Conservation (phyloP, 2,888 invertebrate species). For the Blera fallax region DNA sequence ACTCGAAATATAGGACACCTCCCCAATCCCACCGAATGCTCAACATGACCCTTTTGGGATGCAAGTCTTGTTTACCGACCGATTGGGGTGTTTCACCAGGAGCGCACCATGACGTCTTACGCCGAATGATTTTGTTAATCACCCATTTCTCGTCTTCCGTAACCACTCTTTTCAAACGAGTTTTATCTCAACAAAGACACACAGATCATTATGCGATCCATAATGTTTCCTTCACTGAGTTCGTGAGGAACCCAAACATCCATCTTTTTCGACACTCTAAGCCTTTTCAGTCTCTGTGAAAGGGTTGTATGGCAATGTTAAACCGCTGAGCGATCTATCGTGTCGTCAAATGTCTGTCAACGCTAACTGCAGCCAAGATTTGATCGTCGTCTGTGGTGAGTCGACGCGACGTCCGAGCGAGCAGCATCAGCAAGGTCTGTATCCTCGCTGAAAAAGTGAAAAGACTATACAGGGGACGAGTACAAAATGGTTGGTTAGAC, state of each 20-base stretch:
- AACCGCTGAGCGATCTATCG: too few relatives aligned
- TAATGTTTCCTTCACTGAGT: background rate
- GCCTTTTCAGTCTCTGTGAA: background rate
- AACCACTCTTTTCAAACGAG: background rate
- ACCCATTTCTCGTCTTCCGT: background rate
- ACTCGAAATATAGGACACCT: too few relatives aligned
- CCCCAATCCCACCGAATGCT: too few relatives aligned
- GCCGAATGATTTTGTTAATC: background rate
- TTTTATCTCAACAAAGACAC: too few relatives aligned
- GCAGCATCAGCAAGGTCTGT: too few relatives aligned
- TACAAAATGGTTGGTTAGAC: too few relatives aligned
- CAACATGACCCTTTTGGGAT: background rate
- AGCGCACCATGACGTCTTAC: background rate
- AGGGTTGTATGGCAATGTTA: background rate
- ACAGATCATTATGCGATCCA: background rate
- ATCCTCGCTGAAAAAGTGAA: too few relatives aligned
- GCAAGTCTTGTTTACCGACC: background rate
- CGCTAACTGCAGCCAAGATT: too few relatives aligned
- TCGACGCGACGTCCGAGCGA: too few relatives aligned
- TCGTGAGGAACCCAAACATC: background rate
- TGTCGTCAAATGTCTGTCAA: too few relatives aligned
- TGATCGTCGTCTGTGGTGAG: too few relatives aligned
- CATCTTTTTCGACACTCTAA: background rate
- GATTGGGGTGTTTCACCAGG: background rate
- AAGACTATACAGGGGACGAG: too few relatives aligned